phyloP scores from a whole-genome alignment of 2,797 vertebrate genomes.

The Phataginus tricuspis region DNA sequence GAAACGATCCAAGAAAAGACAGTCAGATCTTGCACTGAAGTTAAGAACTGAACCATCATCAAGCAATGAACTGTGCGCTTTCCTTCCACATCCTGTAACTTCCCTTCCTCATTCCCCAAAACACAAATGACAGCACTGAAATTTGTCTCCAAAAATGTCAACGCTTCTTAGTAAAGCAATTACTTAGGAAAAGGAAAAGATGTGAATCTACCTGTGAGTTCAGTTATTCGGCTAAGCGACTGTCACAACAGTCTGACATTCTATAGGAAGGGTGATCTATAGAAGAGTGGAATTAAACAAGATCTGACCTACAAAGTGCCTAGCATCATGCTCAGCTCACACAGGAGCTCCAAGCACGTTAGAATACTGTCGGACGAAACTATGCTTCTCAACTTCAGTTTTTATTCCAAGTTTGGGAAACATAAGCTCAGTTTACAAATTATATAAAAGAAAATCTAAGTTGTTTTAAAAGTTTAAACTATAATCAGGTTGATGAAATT shows the following conservation, averaged over 20 bases:
- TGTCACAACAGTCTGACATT: background rate
- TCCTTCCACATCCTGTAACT: background rate
- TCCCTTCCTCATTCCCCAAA: background rate
- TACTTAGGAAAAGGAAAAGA: background rate
- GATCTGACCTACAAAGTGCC: background rate
- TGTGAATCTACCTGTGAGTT: background rate
- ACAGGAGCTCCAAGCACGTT: accelerated
- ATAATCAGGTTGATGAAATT: background rate
- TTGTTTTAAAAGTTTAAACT: background rate
- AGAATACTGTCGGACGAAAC: background rate
- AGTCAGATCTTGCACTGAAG: background rate
- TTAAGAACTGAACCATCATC: background rate
- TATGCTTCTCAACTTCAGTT: background rate
- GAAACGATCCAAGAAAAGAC: background rate
- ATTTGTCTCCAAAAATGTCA: background rate
- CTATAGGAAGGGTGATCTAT: background rate
- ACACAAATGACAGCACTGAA: background rate
- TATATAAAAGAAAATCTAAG: background rate
- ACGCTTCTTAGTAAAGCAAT: background rate
- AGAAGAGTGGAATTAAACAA: background rate
- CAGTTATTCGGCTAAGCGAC: background rate
- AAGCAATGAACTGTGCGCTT: background rate
- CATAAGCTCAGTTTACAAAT: background rate
- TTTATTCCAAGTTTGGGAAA: background rate
- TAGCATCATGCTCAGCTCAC: background rate